Base-by-base conservation (phyloP, 2,888 invertebrate species). In the Nymphalis polychloros region DNA sequence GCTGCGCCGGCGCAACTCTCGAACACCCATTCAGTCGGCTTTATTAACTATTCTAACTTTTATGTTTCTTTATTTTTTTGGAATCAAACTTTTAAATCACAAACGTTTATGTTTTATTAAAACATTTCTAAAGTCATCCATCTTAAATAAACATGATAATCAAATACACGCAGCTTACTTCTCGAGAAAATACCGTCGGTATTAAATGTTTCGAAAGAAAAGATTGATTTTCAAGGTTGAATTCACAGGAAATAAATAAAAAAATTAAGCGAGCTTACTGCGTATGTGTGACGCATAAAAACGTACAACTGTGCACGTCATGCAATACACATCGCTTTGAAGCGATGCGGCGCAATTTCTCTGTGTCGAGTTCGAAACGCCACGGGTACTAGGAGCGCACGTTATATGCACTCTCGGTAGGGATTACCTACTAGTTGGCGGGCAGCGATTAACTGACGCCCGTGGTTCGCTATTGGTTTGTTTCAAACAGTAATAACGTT, bases 321-420 rank as follows among this genome's bases (percentile, higher is more conserved):
- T 82, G 83, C 83, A 82, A 82, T 85, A 89, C 88, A 85, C 89
- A 85, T 85, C 82, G 84, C 87, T 89, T 88, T 88, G 86, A 88
- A 83, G 76, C 79, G 81, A 86, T 85, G 84, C 82, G 83, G 84
- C 80, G 88, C 87, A 71, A 69, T 72, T 69, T 69, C 69, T 64
- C 65, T 68, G 27, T 53, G 27, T 53, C 61, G 63, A 66, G 69
- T 67, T 67, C 63, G 57, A 48, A 65, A 70, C 63, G 63, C 52
- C 8, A 57, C 63, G 59, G 59, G 66, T 63, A 63, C 59, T 62
- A 64, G 64, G 85, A 87, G 76, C 77, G 84, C 76, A 77, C 76
- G 87, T 88, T 90, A 86, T 89, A 87, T 88, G 87, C 87, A 85
- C 85, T 87, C 89, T 89, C 85, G 85, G 87, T 85, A 86, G 90